Percentiles rank a stretch among this genome's conserved stretches.
phyloP scores from a whole-genome alignment of 2,888 invertebrate genomes.

The Tupiocoris notatus region DNA sequence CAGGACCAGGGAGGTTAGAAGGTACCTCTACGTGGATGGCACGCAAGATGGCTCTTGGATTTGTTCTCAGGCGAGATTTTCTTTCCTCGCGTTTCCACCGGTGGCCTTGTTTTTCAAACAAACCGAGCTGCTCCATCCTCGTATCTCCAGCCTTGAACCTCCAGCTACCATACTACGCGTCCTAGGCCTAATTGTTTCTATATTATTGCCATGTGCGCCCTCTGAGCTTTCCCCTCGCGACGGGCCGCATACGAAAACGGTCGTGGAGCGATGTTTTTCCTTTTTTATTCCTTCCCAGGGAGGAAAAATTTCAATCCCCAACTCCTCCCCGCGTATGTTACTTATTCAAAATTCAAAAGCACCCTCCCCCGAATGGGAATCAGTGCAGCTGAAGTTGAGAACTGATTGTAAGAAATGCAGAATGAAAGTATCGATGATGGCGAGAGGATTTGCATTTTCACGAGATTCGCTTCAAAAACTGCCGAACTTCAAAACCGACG shows the following conservation, averaged over 20 bases:
- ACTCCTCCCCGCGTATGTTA: too few species aligned
- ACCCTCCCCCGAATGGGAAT: too few species aligned
- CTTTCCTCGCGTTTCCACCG: constrained; percentile 3
- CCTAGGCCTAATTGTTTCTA: constrained; percentile 37
- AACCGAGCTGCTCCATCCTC: neutral
- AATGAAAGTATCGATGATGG: too few species aligned
- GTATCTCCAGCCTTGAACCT: neutral
- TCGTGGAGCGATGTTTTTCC: neutral
- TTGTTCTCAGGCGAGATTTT: constrained; percentile 15
- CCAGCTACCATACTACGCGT: neutral
- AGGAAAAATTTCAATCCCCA: too few species aligned
- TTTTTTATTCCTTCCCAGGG: neutral
- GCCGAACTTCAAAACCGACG: too few species aligned
- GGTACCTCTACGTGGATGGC: constrained; percentile 28
- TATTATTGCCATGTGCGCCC: constrained; percentile 36
- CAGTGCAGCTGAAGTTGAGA: too few species aligned
- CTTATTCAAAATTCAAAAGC: too few species aligned
- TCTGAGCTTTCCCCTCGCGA: constrained; percentile 15
- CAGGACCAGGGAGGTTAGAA: neutral
- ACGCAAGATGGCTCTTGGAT: constrained; percentile 34
- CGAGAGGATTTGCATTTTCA: too few species aligned
- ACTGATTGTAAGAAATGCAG: too few species aligned
- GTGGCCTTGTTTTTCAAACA: constrained; percentile 3
- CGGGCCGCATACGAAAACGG: constrained; percentile 25
- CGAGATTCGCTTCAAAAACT: too few species aligned